phyloP scores from a whole-genome alignment of 2,888 invertebrate species.

The Sisyra terminalis region DNA sequence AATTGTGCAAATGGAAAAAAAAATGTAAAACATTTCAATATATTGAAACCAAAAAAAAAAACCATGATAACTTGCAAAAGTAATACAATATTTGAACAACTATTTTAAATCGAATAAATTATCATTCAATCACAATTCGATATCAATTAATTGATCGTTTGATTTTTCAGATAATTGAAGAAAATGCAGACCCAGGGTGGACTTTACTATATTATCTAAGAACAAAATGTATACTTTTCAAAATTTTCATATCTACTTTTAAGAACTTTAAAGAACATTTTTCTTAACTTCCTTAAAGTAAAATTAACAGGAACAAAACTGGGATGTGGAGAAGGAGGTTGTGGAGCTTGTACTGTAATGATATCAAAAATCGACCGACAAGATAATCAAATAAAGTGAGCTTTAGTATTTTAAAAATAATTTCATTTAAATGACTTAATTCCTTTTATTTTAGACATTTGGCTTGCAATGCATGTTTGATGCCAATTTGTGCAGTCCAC shows the following conservation, averaged over 20 bases:
- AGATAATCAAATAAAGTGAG: slow-evolving; percentile 36
- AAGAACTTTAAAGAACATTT: no score
- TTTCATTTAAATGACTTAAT: slow-evolving; percentile 22
- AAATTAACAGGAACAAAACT: slow-evolving; percentile 78
- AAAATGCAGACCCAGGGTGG: slow-evolving; percentile 63
- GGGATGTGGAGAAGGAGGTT: slow-evolving; percentile 89
- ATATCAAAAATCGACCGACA: slow-evolving; percentile 52
- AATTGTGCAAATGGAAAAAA: no score
- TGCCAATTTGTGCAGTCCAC: slow-evolving; percentile 73
- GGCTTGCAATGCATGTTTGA: slow-evolving; percentile 79
- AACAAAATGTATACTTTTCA: slow-evolving; percentile 42
- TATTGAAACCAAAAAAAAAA: no score
- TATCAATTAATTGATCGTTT: no score
- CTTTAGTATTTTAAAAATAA: slow-evolving; percentile 26
- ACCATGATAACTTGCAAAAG: no score
- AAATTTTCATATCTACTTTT: not conserved
- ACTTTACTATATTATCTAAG: slow-evolving; percentile 71
- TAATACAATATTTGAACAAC: no score
- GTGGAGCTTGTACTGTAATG: slow-evolving; percentile 92
- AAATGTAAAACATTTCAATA: no score
- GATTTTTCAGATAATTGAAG: slow-evolving; percentile 47
- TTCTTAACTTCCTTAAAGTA: slow-evolving; percentile 26
- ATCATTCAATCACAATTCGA: no score
- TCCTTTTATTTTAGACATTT: slow-evolving; percentile 39
- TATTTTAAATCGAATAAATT: no score